These are phyloP conservation scores for Pangasius krempfi DNA, from an alignment of 2,797 vertebrate genomes.

Conservation along the genomic window DNA sequence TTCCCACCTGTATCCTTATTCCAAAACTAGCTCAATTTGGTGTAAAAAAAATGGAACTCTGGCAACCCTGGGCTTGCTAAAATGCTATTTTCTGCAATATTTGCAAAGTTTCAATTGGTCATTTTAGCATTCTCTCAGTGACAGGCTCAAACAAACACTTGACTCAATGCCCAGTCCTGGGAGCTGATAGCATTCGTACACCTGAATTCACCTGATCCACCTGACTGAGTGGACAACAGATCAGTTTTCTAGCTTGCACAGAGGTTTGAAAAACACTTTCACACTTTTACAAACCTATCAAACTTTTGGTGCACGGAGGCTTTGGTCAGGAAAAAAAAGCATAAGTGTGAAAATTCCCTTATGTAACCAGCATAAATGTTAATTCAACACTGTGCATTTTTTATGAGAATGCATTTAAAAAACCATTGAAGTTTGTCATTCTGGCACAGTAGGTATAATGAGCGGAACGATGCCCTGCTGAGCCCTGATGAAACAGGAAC, in stretches of 20 bases:
- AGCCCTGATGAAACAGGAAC: neutral
- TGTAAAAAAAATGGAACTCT: neutral
- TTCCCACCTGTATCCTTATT: neutral
- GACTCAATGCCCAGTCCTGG: neutral
- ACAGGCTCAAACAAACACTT: neutral
- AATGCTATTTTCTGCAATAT: neutral
- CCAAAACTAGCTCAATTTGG: neutral
- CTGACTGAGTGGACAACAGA: neutral
- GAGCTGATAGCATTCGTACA: neutral
- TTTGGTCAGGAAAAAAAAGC: neutral
- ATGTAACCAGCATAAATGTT: neutral
- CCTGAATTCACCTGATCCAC: neutral
- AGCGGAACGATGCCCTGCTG: neutral
- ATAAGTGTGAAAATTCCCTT: neutral
- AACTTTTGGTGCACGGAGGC: neutral
- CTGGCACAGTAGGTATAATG: slow-evolving; percentile 21
- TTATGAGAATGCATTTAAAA: neutral
- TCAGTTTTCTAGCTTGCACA: neutral
- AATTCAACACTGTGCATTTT: neutral
- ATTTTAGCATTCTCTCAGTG: neutral
- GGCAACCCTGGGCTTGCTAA: neutral
- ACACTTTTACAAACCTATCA: neutral
- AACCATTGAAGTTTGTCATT: neutral
- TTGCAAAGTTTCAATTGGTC: neutral
- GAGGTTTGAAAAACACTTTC: neutral